phyloP scores from a whole-genome alignment of 2,888 invertebrate species.

The Harmothoe impar region DNA sequence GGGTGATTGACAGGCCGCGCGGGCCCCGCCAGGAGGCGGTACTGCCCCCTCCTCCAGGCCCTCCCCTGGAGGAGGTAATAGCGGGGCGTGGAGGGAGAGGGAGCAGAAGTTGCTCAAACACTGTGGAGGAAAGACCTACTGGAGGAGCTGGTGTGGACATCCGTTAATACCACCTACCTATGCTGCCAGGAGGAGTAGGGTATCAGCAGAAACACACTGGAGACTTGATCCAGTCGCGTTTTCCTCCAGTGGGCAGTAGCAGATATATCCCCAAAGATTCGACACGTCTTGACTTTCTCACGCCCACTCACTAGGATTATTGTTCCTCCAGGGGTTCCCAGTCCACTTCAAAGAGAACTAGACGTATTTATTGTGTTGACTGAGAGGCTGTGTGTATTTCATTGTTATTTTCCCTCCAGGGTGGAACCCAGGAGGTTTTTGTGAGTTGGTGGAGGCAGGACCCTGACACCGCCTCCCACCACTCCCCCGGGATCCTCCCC shows the following conservation, averaged over 20 bases:
- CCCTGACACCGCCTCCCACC: not conserved
- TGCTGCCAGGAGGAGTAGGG: not conserved
- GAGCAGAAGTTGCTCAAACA: not conserved
- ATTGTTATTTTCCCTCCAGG: no score
- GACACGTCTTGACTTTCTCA: not conserved
- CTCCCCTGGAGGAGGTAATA: not conserved
- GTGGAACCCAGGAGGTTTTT: no score
- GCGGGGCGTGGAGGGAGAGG: not conserved
- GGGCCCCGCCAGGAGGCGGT: not conserved
- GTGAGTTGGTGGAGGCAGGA: no score
- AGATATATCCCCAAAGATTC: no score
- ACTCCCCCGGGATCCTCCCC: not conserved
- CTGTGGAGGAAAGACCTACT: not conserved
- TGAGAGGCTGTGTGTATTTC: not conserved
- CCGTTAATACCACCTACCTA: no score
- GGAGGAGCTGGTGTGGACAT: not conserved
- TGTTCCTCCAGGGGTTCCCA: not conserved
- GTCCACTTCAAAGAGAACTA: conserved; percentile 11
- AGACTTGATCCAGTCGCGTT: not conserved
- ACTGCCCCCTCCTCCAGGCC: not conserved
- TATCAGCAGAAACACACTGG: not conserved
- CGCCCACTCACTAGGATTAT: not conserved
- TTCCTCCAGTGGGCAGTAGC: not conserved
- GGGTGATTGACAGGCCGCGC: conserved; percentile 4
- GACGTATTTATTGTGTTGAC: conserved; percentile 1